These are phyloP conservation scores for Catostylus mosaicus DNA, from an alignment of 30 jellyfish, hydroid and myxozoan species.

Conservation along the genomic window DNA sequence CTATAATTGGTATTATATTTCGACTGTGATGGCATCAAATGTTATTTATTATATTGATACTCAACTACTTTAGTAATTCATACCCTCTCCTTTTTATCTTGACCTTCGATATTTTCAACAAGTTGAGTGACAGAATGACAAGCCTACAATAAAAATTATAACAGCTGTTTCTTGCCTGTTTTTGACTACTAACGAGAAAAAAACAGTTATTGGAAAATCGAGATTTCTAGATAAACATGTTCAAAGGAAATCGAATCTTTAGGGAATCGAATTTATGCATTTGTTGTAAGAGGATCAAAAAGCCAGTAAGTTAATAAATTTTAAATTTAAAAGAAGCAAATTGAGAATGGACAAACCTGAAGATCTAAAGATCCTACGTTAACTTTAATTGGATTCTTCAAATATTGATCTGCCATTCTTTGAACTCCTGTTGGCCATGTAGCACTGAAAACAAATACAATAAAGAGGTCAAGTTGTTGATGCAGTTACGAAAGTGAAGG, in stretches of 20 bases:
- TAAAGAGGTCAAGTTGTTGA: not conserved
- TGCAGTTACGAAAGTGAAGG: too few species aligned
- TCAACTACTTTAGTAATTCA: not conserved
- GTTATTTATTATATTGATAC: not conserved
- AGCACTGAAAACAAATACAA: slow-evolving; percentile 63
- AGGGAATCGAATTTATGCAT: too few species aligned
- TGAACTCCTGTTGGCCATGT: slow-evolving; percentile 99
- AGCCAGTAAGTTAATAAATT: too few species aligned
- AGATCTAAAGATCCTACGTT: slow-evolving; percentile 97
- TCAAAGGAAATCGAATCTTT: too few species aligned
- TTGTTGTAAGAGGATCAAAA: too few species aligned
- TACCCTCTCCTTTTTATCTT: slow-evolving; percentile 89
- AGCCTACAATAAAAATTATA: slow-evolving; percentile 50
- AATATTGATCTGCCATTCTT: slow-evolving; percentile 93
- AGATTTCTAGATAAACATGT: too few species aligned
- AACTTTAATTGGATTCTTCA: slow-evolving; percentile 81
- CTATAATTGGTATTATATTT: too few species aligned
- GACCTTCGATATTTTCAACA: slow-evolving; percentile 67
- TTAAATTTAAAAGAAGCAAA: not conserved
- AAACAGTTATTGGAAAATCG: too few species aligned
- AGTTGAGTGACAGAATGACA: slow-evolving; percentile 88
- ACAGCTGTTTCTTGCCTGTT: too few species aligned
- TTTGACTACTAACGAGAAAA: too few species aligned
- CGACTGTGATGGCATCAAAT: too few species aligned
- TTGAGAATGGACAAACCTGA: slow-evolving; percentile 40